These are phyloP conservation scores for Lepeophtheirus salmonis DNA, from an alignment of 1,140 invertebrate species.

Conservation along the genomic window DNA sequence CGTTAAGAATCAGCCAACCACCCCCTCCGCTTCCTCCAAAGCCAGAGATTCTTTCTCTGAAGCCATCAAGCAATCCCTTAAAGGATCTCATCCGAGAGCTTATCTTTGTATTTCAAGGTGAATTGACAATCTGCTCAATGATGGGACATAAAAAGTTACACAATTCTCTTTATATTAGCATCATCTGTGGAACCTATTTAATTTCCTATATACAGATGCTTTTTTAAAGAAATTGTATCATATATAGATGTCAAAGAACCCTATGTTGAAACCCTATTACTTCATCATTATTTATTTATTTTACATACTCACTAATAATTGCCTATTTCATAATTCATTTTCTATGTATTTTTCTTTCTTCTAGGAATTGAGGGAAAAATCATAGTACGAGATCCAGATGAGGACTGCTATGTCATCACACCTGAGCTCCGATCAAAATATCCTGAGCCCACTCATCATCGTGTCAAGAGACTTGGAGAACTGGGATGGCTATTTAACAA, in stretches of 20 bases:
- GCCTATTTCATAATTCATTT: no score
- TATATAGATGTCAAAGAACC: no score
- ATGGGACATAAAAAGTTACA: no score
- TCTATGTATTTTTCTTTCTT: conserved; percentile 56
- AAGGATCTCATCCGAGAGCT: neutral
- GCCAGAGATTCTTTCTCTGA: neutral
- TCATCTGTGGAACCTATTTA: no score
- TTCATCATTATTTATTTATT: no score
- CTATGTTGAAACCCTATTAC: no score
- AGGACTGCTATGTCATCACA: conserved; percentile 44
- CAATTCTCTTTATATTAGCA: no score
- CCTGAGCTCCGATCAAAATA: conserved; percentile 32
- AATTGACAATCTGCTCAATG: no score
- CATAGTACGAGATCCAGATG: conserved; percentile 42
- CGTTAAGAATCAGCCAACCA: neutral
- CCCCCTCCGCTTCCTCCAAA: neutral
- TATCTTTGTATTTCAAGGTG: neutral
- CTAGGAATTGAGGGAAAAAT: conserved; percentile 59
- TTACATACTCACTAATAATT: no score
- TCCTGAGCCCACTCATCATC: conserved; percentile 28
- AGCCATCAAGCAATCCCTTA: neutral
- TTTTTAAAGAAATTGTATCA: no score
- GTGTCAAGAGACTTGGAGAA: conserved; percentile 52
- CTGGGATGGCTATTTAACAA: conserved; percentile 68
- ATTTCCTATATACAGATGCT: no score